Base-by-base conservation (phyloP, 2,797 vertebrate species). In the Cynopterus sphinx region DNA sequence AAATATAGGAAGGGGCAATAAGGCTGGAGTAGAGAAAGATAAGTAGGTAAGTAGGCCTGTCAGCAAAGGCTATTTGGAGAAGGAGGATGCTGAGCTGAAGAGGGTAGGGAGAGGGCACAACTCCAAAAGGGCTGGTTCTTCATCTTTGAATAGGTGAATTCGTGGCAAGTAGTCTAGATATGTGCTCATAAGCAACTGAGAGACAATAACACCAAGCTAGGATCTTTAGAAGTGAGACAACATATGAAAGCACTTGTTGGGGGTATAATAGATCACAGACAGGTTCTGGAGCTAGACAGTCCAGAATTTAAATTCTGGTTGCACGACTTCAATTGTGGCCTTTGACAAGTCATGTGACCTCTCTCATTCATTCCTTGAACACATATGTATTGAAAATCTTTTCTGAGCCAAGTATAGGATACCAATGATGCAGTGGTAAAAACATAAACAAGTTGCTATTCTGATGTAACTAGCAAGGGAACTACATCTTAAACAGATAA, bases 311-410 rank as follows among this genome's bases (percentile, higher is more conserved):
- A 70, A 91, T 90, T 75, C 67, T 59, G 17, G 6, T 82, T 73
- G n/a, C 85, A 70, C 21, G 36, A 46, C 4, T 68, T 85, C 68
- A 5, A 31, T 2, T 28, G 46, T 31, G 53, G 28, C 57, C 46
- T 97, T 93, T 82, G 65, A 59, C 19, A 85, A 90, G 53, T 91
- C 46, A 70, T 26, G 49, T 75, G 79, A 70, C 71, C 55, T 93
- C 19, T 90, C 43, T 41, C 31, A 82, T 85, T 92, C 39, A 83
- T 89, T 65, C 26, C 39, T 65, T 91, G 39, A 71, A 59, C 61
- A 28, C 15, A 61, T 68, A 77, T 49, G 94, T 87, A 73, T 55
- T 55, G 53, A 82, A 90, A 92, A 31, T 31, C 46, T 91, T 63
- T 78, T 95, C 84, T 86, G 36, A 65, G 31, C 59, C 59, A 57